These are phyloP conservation scores for Aselliscus stoliczkanus DNA, from an alignment of 2,797 vertebrate species.

Conservation along the genomic window DNA sequence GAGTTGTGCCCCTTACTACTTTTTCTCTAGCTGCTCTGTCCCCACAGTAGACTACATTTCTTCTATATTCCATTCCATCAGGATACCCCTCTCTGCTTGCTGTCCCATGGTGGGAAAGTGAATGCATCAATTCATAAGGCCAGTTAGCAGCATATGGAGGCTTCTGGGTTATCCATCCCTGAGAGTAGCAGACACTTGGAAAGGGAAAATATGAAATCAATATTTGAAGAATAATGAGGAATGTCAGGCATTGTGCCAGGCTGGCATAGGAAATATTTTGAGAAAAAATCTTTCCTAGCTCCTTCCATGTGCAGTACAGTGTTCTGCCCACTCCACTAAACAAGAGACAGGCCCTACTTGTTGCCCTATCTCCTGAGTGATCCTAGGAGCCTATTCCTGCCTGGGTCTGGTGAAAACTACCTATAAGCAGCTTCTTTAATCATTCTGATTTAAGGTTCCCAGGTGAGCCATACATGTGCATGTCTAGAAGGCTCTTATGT, in stretches of 20 bases:
- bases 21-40: not conserved
- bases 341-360: not conserved
- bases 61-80: not conserved
- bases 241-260: not conserved
- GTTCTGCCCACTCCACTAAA: not conserved
- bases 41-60: not conserved
- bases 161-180: not conserved
- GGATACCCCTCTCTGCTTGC: not conserved
- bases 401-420: not conserved
- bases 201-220: not conserved
- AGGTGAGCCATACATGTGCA: not conserved
- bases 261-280: not conserved
- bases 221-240: not conserved
- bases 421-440: not conserved
- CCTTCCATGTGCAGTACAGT: not conserved
- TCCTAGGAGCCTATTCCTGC: too few relatives aligned
- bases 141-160: not conserved
- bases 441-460: not conserved
- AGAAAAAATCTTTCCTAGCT: not conserved
- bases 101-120: not conserved
- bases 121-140: not conserved
- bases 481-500: not conserved
- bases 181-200: not conserved
- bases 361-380: fast-evolving
- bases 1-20: not conserved